Evolutionary conservation across 2,797 vertebrate genomes (phyloP), one percentile per base, ranked within the genome.

Genomic region (Sebastes trivittatus): DNA sequence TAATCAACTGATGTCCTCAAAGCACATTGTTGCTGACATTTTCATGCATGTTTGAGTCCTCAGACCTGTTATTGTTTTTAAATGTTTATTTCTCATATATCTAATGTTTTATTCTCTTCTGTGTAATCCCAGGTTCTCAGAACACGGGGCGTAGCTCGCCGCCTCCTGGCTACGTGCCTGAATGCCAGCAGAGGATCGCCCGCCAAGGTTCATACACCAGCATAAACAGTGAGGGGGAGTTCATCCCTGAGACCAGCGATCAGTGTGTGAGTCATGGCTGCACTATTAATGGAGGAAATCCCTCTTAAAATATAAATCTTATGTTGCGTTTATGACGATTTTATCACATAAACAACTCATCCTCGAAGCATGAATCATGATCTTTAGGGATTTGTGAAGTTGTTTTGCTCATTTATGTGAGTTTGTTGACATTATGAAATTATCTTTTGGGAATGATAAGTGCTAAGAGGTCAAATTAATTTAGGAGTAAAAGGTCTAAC

Each of bases 121-220:
- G 55, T 77, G 29, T 68, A 7, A 74, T 85, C 13, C 65, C 94
- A 99, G 98, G 97, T 80, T 98, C 98, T 75, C 98, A 98, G 95
- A 98, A 95, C 92, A 96, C 97, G 0, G 98, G 98, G 38, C 96
- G 98, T 65, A 99, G 98, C 90, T 99, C 98, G 0, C 98, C 98
- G 7, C 98, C 98, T 22, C 98, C 98, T 22, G 98, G 98, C 3
- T 99, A 99, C 0, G 98, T 99, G 36, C 98, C 98, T 0, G 98
- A 99, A 89, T 94, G 97, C 34, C 98, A 99, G 85, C 98, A 99
- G 91, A 96, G 97, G 84, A 98, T 99, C 11, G 98, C 98, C 42
- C 97, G 98, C 22, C 98, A 99, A 91, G 98, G 98, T 16, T 99
- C 98, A 71, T 99, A 99, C 91, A 99, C 98, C 91, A 99, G 98